These are phyloP conservation scores for Chelonia mydas DNA, from an alignment of 2,797 vertebrate genomes.

Conservation along the genomic window DNA sequence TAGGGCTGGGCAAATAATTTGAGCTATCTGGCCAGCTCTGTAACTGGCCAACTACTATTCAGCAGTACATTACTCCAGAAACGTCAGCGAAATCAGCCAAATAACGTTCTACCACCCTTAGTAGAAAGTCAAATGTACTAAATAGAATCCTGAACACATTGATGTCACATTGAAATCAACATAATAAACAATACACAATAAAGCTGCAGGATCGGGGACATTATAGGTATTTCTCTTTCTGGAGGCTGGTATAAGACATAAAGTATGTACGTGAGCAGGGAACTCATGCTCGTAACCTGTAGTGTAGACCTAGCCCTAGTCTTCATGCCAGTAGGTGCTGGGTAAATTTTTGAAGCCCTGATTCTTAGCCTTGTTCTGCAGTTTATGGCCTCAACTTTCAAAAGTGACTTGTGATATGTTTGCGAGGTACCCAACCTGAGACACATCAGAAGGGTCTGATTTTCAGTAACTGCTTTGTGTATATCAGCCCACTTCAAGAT, in stretches of 20 bases:
- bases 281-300: fast-evolving
- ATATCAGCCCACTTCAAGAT: neutral
- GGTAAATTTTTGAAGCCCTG: neutral
- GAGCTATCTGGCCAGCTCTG: neutral
- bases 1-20: neutral
- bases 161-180: neutral
- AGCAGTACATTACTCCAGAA: neutral
- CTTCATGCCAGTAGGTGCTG: neutral
- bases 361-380: neutral
- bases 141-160: neutral
- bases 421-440: fast-evolving
- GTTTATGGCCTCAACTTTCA: neutral
- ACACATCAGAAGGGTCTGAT: neutral
- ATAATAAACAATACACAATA: neutral
- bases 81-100: neutral
- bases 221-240: neutral
- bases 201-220: neutral
- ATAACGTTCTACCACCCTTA: fast-evolving
- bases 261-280: neutral
- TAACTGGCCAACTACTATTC: neutral
- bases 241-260: neutral
- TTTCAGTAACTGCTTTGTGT: neutral
- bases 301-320: neutral
- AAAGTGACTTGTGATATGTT: neutral
- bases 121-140: neutral